Conservation (phyloP, 2,797 vertebrate species). For the Tamandua tetradactyla region DNA sequence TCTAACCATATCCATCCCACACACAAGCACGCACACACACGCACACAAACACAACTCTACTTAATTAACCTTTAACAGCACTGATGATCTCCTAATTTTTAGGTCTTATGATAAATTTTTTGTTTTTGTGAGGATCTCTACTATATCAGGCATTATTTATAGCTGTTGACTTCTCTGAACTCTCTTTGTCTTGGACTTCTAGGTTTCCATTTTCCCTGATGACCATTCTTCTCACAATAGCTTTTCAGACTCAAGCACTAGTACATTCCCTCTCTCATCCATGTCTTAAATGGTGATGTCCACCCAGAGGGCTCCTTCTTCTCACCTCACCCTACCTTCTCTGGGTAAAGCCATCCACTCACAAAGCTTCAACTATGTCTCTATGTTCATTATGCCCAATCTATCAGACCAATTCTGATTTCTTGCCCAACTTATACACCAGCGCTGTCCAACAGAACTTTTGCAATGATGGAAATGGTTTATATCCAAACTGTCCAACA, state of each 20-base stretch:
- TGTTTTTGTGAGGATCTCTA: background rate
- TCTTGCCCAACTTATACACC: background rate
- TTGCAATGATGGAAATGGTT: background rate
- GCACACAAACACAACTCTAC: background rate
- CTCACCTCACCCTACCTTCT: background rate
- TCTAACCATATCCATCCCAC: background rate
- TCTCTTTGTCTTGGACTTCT: background rate
- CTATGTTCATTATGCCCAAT: background rate
- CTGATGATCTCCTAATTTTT: background rate
- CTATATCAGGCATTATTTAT: background rate
- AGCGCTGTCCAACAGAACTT: background rate
- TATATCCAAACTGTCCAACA: background rate
- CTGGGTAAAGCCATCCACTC: background rate
- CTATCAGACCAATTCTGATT: background rate
- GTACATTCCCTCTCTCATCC: accelerated
- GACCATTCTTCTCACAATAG: background rate
- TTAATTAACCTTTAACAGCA: background rate
- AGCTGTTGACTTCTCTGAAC: background rate
- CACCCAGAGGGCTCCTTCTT: background rate
- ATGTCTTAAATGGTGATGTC: background rate
- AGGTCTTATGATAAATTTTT: background rate
- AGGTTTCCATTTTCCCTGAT: background rate
- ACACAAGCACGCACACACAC: background rate
- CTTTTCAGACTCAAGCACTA: background rate
- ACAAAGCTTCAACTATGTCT: background rate